phyloP scores from a whole-genome alignment of 2,797 vertebrate species.

The Esox lucius region DNA sequence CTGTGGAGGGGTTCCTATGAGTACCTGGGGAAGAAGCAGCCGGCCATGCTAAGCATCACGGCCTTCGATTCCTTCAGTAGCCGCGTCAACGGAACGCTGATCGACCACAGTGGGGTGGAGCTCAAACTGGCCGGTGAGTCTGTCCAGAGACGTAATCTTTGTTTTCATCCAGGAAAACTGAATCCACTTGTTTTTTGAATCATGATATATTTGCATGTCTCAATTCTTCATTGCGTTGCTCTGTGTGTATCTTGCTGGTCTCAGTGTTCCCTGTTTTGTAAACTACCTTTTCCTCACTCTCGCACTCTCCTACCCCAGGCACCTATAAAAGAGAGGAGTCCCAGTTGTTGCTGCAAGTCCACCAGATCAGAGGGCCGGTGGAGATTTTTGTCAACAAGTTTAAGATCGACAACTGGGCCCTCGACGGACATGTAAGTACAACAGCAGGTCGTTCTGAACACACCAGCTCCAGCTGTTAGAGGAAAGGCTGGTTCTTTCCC shows the following conservation, averaged over 20 bases:
- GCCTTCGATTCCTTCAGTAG: conserved; percentile 85
- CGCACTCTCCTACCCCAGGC: conserved; percentile 69
- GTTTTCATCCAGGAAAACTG: too few relatives aligned
- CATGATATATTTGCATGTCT: too few relatives aligned
- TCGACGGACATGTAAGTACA: conserved; percentile 93
- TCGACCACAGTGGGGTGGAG: conserved; percentile 95
- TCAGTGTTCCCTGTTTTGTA: too few relatives aligned
- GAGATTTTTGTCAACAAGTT: conserved; percentile 96
- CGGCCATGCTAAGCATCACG: conserved; percentile 93
- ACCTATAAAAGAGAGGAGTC: conserved; percentile 92
- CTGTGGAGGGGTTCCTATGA: conserved; percentile 98
- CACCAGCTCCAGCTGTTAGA: background rate
- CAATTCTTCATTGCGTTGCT: too few relatives aligned
- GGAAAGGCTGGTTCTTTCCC: too few relatives aligned
- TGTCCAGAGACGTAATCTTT: background rate
- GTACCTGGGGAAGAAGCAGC: conserved; percentile 97
- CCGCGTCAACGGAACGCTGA: conserved; percentile 93
- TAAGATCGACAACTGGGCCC: conserved; percentile 93
- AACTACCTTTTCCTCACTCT: too few relatives aligned
- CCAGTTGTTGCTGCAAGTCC: conserved; percentile 93
- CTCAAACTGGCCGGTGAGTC: conserved; percentile 87
- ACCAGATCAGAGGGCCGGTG: conserved; percentile 90
- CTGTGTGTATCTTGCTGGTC: too few relatives aligned
- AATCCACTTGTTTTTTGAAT: too few relatives aligned
- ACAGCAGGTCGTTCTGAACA: conserved; percentile 16